These are phyloP conservation scores for Diceros bicornis DNA, from an alignment of 2,797 vertebrate species.

Conservation along the genomic window DNA sequence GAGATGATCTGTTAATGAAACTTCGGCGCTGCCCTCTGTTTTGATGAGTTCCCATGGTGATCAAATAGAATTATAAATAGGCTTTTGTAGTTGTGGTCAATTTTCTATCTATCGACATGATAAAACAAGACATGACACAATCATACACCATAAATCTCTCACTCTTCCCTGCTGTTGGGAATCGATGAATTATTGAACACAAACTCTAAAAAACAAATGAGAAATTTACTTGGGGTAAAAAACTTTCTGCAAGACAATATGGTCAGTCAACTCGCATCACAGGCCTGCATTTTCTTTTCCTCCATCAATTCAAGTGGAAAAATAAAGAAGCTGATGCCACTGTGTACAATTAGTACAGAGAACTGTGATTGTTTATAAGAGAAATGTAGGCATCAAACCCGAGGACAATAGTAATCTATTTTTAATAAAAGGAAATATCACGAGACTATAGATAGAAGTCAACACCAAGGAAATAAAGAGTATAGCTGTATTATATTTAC, in stretches of 20 bases:
- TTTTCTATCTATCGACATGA: conserved; percentile 95
- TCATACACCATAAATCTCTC: conserved; percentile 95
- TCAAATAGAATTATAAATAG: conserved; percentile 96
- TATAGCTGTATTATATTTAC: not conserved
- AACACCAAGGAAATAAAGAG: conserved; percentile 52
- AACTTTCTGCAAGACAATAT: conserved; percentile 90
- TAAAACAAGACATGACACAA: conserved; percentile 96
- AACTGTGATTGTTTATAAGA: conserved; percentile 83
- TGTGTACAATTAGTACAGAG: conserved; percentile 83
- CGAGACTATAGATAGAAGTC: conserved; percentile 16
- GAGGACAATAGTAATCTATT: conserved; percentile 62
- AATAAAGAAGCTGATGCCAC: conserved; percentile 43
- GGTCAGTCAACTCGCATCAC: conserved; percentile 78
- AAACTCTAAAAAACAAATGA: conserved; percentile 92
- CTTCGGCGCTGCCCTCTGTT: conserved; percentile 92
- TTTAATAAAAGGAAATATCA: conserved; percentile 66
- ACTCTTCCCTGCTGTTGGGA: conserved; percentile 93
- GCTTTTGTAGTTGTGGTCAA: conserved; percentile 96
- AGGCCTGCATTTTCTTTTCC: conserved; percentile 39
- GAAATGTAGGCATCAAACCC: conserved; percentile 82
- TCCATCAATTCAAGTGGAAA: conserved; percentile 81
- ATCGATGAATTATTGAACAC: conserved; percentile 95
- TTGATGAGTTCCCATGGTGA: conserved; percentile 96
- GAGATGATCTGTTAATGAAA: conserved; percentile 95
- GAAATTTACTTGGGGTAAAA: conserved; percentile 92